These are phyloP conservation scores for Philopotamus ludificatus DNA, from an alignment of 1,140 invertebrate genomes.

Conservation along the genomic window DNA sequence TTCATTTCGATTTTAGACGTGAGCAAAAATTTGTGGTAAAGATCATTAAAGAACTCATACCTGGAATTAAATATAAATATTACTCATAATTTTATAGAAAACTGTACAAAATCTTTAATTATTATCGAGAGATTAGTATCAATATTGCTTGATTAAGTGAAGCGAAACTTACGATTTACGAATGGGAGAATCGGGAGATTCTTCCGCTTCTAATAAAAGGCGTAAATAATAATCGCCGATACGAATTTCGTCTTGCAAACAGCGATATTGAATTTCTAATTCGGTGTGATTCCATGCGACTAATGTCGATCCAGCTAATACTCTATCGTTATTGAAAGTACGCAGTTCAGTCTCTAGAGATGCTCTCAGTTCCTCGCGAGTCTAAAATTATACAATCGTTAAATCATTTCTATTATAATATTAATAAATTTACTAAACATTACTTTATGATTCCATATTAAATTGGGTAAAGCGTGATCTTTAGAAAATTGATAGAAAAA, in stretches of 20 bases:
- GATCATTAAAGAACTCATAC: slow-evolving; percentile 97
- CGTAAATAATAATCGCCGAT: slow-evolving; percentile 98
- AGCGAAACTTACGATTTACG: slow-evolving; percentile 73
- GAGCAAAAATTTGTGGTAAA: slow-evolving; percentile 96
- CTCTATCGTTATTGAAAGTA: slow-evolving; percentile 85
- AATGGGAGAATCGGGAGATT: slow-evolving; percentile 82
- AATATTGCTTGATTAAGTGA: slow-evolving; percentile 5
- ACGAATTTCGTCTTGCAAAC: slow-evolving; percentile 93
- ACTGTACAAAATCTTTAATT: neutral
- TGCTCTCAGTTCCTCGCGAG: slow-evolving; percentile 90
- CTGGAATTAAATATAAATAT: slow-evolving; percentile 55
- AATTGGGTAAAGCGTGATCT: slow-evolving; percentile 93
- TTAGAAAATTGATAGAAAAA: slow-evolving; percentile 96
- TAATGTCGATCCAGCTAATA: slow-evolving; percentile 75
- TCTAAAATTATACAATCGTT: slow-evolving; percentile 56
- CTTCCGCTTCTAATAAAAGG: slow-evolving; percentile 87
- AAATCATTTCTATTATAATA: neutral
- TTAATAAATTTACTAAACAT: slow-evolving; percentile 25
- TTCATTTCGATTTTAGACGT: slow-evolving; percentile 79
- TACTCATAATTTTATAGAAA: slow-evolving; percentile 16
- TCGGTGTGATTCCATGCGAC: slow-evolving; percentile 99
- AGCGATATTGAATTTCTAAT: slow-evolving; percentile 92
- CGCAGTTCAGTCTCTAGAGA: slow-evolving; percentile 93
- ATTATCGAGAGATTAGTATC: too few species aligned
- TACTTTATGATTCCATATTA: slow-evolving; percentile 98